Percentiles rank a stretch among this genome's conserved stretches.
phyloP scores from a whole-genome alignment of 2,113 vertebrate genomes.

The Emydocephalus ijimae region DNA sequence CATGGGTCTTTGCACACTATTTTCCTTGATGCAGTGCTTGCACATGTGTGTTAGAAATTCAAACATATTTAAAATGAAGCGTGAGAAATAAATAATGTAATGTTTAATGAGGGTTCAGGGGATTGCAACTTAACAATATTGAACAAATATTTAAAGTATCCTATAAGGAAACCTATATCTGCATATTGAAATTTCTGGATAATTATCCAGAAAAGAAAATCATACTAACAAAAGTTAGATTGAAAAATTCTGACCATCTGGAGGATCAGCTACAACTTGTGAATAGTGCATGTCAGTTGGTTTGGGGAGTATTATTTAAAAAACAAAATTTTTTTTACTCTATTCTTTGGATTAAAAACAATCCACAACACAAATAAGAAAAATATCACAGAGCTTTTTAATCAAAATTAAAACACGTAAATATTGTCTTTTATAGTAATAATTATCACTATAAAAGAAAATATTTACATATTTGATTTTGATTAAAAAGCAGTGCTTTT shows the following conservation, averaged over 20 bases:
- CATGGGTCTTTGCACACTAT: background rate
- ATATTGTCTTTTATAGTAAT: conserved; percentile 12
- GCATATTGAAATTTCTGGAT: conserved; percentile 48
- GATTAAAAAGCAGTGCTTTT: background rate
- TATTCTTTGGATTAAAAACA: conserved; percentile 19
- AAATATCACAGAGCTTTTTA: background rate
- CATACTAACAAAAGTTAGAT: conserved; percentile 1
- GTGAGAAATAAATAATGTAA: background rate
- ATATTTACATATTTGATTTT: conserved; percentile 24
- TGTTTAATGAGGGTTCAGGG: background rate
- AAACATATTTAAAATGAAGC: background rate
- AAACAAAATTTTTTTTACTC: background rate
- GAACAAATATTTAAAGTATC: conserved; percentile 51
- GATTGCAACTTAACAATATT: background rate
- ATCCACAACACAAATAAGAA: background rate
- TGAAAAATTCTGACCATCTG: conserved; percentile 2
- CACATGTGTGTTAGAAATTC: background rate
- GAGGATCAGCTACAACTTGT: background rate
- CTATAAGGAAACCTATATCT: conserved; percentile 45
- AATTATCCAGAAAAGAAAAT: conserved; percentile 42
- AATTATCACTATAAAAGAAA: background rate
- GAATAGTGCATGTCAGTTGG: conserved; percentile 3
- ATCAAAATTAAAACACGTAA: conserved; percentile 11
- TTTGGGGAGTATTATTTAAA: conserved; percentile 2
- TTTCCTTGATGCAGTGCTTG: background rate